Base-by-base conservation (phyloP, 1,140 invertebrate species). In the Drosophila teissieri region DNA sequence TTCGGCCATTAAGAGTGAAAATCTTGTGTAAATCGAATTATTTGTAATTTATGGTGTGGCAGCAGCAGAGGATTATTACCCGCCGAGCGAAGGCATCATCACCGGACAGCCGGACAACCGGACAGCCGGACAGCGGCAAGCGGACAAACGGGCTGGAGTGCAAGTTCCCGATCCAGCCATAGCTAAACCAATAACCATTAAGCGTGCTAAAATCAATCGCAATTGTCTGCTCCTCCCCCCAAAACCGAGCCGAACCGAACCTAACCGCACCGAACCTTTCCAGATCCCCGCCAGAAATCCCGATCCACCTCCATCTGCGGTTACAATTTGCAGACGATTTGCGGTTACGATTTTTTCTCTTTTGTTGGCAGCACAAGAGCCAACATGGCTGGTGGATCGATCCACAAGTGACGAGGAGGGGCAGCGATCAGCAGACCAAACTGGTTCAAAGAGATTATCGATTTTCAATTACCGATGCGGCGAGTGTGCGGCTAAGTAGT, bases 11-110 rank as follows among this genome's bases (percentile, higher is more conserved):
- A 88, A 88, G 84, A 89, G 84, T 84, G 84, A 89, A 89, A 89
- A 89, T 90, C 84, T 89, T 89, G 84, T 89, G 84, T 89, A 89
- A 89, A 89, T 89, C 84, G 84, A 89, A 89, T 89, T 89, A 89
- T 89, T 89, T 89, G 84, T 89, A 89, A 89, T 89, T 89, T 89
- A 89, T 89, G 84, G 84, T 89, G 80, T 89, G 84, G 84, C 84
- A 89, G 83, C 64, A 36, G 51, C 42, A 39, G 80, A 89, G 80
- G 85, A 75, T 89, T 89, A 89, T 89, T 89, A 89, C 84, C 84
- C 52, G 57, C 42, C 55, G 64, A 49, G 48, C 42, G 40, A 37
- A 46, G 57, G 44, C 62, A 56, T 68, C 80, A 61, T 69, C 67
- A 48, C 22, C 27, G n/a, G 12, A 1, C 52, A 22, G 4, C 58